Base-by-base conservation (phyloP, 1,140 invertebrate genomes). In the Andricus grossulariae region DNA sequence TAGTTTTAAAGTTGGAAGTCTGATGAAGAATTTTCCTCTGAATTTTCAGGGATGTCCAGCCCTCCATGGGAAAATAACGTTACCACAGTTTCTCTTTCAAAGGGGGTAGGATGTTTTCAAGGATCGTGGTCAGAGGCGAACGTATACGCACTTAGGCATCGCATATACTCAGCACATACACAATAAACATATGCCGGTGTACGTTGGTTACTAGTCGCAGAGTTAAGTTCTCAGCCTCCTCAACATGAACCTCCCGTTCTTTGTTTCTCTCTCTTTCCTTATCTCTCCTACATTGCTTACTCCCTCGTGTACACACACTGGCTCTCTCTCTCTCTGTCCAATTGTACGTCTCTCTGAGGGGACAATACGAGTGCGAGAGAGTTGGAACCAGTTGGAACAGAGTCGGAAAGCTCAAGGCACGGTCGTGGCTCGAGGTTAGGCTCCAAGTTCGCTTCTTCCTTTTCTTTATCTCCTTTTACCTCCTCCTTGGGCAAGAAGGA, bases 191-290 rank as follows among this genome's bases (percentile, higher is more conserved):
- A 83, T 80, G 79, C 78, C 79, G 66, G 70, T 71, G 70, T 71
- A 71, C 70, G 39, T 71, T 15, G 21, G n/a, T 32, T 54, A 50
- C 72, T 73, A 83, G 81, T 45, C 39, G 39, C 39, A 45, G 7
- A 45, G 7, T 45, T 81, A 73, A 83, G 80, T 83, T 83, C 80
- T 83, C 80, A 83, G 78, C 82, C 77, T 77, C 50, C 76, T 77
- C 76, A 73, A 39, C 57, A 19, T 72, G 79, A 74, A 71, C 79
- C 78, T 79, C 72, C 71, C 18, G 73, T 74, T 45, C 75, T 75
- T 50, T 77, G 72, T 74, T 81, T 84, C 81, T 85, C 82, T 60
- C 83, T 83, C 82, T 86, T 82, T 75, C 84, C 83, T 32, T 74
- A 73, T 16, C 71, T 79, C 71, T 85, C 83, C 83, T 76, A 21